Evolutionary conservation across 2,113 vertebrate species (phyloP), one percentile per base, ranked within the genome.

Genomic region (Podarcis cretensis): DNA sequence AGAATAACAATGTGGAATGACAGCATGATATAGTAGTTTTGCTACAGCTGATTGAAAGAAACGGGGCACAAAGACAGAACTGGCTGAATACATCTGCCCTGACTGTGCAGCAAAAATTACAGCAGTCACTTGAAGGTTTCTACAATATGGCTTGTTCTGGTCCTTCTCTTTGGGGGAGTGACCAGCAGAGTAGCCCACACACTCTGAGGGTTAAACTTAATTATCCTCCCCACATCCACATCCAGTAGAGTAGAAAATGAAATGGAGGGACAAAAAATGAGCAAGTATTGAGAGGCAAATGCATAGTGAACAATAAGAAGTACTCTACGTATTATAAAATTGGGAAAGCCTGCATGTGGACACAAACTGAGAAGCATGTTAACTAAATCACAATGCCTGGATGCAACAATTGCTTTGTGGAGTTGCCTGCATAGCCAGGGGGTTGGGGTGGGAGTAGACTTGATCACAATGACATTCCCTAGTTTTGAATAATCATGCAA

Each of bases 241-340:
- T 27, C 20, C 6, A 57, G 14, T 12, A 23, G 8, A 43, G 21
- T 66, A 77, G 37, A 88, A 83, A 54, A 48, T 32, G 16, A 65
- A 48, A 65, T 37, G 48, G 4, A 25, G 6, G 6, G 3, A 32
- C 12, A 30, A 43, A 30, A 83, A 57, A 54, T 80, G 82, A 91
- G 30, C 66, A 92, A 27, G 85, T 77, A 43, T 3, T 9, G 27
- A 76, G 54, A 90, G 35, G 89, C 68, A 73, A 84, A 89, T 48
- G 23, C 27, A n/a, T 4, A 57, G 59, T 12, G 85, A 89, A 12
- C 1, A 68, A 75, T 85, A 86, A 68, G 68, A 89, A 82, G 13
- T 4, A 91, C 88, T 3, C 18, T 40, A 85, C 0, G 20, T 10
- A 5, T 82, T 30, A 80, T 91, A 89, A 57, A 14, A 69, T 35